phyloP scores from a whole-genome alignment of 2,797 vertebrate species.

The Anguilla megastoma region DNA sequence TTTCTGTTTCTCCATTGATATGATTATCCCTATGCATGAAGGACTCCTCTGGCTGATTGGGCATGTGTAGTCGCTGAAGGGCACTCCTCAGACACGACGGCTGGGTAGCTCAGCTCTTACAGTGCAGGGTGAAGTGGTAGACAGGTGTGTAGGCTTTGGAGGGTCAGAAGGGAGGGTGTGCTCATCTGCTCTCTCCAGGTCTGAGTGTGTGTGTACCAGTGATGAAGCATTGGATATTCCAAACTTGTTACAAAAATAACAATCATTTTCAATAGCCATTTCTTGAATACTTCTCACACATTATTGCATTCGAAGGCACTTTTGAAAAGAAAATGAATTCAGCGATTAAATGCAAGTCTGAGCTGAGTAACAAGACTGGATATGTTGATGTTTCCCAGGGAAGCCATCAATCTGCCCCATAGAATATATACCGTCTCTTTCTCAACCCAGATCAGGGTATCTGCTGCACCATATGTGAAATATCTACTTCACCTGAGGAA shows the following conservation, averaged over 20 bases:
- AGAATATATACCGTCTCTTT: background rate
- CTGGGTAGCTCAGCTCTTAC: background rate
- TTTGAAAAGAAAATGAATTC: background rate
- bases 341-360: background rate
- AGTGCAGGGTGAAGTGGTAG: background rate
- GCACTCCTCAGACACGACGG: background rate
- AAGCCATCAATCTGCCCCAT: background rate
- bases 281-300: background rate
- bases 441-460: background rate
- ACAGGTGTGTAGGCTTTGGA: background rate
- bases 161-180: background rate
- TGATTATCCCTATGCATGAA: background rate
- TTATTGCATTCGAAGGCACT: background rate
- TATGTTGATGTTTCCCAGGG: background rate
- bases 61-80: background rate
- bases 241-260: background rate
- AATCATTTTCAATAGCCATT: background rate
- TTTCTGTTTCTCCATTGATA: background rate
- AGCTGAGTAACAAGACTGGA: background rate
- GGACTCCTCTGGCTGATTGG: background rate
- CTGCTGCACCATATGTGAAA: background rate
- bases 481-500: background rate
- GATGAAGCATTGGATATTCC: background rate
- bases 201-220: background rate
- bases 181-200: background rate